Conservation (phyloP, 1,140 invertebrate genomes). For the Nixonia krombeini region DNA sequence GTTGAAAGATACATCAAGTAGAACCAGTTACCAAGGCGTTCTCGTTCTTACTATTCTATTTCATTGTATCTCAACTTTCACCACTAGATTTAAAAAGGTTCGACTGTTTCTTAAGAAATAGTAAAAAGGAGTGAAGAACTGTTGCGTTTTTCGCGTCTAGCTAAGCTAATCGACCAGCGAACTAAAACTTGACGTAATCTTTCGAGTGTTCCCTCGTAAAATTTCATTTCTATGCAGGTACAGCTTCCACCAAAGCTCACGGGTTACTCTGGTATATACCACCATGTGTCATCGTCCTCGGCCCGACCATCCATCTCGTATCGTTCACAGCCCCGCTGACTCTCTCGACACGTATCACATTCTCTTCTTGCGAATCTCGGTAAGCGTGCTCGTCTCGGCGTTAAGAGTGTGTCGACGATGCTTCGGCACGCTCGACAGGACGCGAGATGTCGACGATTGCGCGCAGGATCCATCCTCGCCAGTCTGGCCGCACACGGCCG, state of each 20-base stretch:
- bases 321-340: conserved; percentile 1
- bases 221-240: conserved; percentile 44
- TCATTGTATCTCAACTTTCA: conserved; percentile 27
- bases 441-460: too few species aligned
- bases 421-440: too few species aligned
- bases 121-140: conserved; percentile 16
- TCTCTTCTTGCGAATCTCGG: conserved; percentile 34
- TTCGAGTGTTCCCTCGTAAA: conserved; percentile 13
- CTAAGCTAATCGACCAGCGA: conserved; percentile 39
- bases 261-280: conserved; percentile 10
- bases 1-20: conserved; percentile 3
- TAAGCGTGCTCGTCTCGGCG: too few species aligned
- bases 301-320: background rate
- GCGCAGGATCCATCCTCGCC: too few species aligned
- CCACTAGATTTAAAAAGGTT: too few species aligned
- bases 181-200: conserved; percentile 39
- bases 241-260: conserved; percentile 27
- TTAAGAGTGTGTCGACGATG: too few species aligned
- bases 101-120: too few species aligned
- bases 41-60: conserved; percentile 26
- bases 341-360: conserved; percentile 36
- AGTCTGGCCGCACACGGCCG: background rate
- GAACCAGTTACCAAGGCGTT: conserved; percentile 25
- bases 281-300: conserved; percentile 4
- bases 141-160: conserved; percentile 1